These are phyloP conservation scores for Tiaroga cobitis DNA, from an alignment of 2,797 vertebrate genomes.

Conservation along the genomic window DNA sequence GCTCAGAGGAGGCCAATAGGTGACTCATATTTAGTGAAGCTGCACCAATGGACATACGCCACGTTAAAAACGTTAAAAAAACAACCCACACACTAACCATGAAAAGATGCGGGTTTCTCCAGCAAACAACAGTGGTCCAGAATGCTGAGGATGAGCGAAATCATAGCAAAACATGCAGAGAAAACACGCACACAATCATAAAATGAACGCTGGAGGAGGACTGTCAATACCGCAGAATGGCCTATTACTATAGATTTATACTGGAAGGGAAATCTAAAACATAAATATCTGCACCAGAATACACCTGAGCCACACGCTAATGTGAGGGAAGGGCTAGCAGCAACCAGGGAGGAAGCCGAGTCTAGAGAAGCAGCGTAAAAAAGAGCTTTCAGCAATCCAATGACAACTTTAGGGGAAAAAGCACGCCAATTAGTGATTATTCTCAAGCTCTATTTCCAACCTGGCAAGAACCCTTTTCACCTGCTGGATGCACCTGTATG, in stretches of 20 bases:
- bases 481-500: constrained; percentile 60
- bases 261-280: constrained; percentile 45
- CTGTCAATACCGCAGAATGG: constrained; percentile 31
- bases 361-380: constrained; percentile 30
- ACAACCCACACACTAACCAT: constrained; percentile 48
- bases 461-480: constrained; percentile 64
- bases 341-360: constrained; percentile 61
- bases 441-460: constrained; percentile 52
- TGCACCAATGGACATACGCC: constrained; percentile 52
- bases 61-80: neutral
- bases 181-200: neutral
- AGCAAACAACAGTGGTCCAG: constrained; percentile 77
- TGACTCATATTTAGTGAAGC: constrained; percentile 17
- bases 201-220: constrained; percentile 16
- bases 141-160: constrained; percentile 39
- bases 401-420: constrained; percentile 13
- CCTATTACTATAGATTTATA: constrained; percentile 31
- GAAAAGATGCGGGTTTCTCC: constrained; percentile 65
- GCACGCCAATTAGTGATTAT: neutral
- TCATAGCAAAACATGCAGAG: constrained; percentile 2
- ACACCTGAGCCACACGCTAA: constrained; percentile 65
- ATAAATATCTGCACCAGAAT: constrained; percentile 66
- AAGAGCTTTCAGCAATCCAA: constrained; percentile 10
- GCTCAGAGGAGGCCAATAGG: constrained; percentile 38
- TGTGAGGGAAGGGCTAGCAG: constrained; percentile 64